phyloP scores from a whole-genome alignment of 2,797 vertebrate genomes.

The Labeo calbasu region DNA sequence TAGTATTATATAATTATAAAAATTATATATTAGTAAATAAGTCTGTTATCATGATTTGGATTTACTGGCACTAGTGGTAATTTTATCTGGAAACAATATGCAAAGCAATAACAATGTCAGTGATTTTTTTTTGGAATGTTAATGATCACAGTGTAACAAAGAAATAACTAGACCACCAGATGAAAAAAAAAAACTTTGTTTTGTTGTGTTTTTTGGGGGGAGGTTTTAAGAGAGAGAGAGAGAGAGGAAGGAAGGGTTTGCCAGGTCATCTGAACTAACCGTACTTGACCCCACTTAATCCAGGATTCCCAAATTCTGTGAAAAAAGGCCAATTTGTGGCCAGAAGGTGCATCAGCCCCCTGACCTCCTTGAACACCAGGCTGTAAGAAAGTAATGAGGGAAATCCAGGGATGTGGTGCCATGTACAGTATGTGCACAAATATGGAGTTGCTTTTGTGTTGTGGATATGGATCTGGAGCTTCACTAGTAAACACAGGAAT shows the following conservation, averaged over 20 bases:
- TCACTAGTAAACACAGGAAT: not conserved
- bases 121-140: not conserved
- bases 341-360: constrained; percentile 51
- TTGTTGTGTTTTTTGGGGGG: too few species aligned
- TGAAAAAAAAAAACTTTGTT: not conserved
- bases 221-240: too few species aligned
- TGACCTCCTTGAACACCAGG: constrained; percentile 26
- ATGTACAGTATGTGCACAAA: not conserved
- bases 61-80: not conserved
- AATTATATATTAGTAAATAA: not conserved
- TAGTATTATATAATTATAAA: not conserved
- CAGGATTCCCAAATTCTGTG: constrained; percentile 74
- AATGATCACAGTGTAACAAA: not conserved
- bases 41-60: not conserved
- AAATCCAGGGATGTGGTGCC: constrained; percentile 22
- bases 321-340: constrained; percentile 65
- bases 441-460: not conserved
- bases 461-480: not conserved
- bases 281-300: constrained; percentile 75
- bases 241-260: too few species aligned
- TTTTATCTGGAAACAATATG: not conserved
- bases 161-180: not conserved
- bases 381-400: constrained; percentile 12
- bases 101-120: not conserved
- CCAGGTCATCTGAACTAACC: constrained; percentile 75